Conservation (phyloP, 2,888 invertebrate genomes). For the Seladonia tumulorum region DNA sequence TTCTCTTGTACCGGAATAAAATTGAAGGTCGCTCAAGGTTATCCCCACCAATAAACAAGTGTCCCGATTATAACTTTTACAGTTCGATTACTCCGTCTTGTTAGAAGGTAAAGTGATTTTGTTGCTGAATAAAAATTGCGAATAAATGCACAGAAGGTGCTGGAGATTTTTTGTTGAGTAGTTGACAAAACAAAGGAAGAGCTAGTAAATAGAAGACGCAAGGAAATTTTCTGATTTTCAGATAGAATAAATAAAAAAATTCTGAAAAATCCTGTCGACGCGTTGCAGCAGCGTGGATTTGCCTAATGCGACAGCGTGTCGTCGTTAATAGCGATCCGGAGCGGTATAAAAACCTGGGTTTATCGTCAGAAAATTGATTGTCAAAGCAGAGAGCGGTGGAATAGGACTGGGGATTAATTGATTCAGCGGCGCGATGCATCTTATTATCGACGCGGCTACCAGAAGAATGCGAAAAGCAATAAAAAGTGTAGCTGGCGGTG, state of each 20-base stretch:
- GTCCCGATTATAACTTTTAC: no score
- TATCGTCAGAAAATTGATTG: slow-evolving; percentile 4
- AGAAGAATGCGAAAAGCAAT: not conserved
- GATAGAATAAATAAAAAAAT: not conserved
- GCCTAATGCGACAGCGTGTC: not conserved
- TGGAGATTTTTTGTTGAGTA: not conserved
- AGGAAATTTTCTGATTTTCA: not conserved
- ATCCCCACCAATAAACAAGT: no score
- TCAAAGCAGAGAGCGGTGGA: not conserved
- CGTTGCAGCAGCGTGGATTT: not conserved
- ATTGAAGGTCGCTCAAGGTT: no score
- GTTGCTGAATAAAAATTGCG: no score
- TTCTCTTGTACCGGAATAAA: no score
- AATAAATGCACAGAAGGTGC: no score
- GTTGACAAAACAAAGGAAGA: not conserved
- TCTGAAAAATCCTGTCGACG: not conserved
- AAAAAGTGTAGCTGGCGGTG: slow-evolving; percentile 17
- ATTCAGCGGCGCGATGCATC: not conserved
- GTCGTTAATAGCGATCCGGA: not conserved
- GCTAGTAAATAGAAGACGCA: no score
- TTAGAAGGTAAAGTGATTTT: no score
- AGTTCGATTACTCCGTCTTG: no score
- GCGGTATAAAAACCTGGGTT: not conserved
- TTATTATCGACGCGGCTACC: slow-evolving; percentile 2
- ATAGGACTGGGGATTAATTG: slow-evolving; percentile 20